Evolutionary conservation across 2,888 invertebrate species (phyloP).

Genomic region (Melieria crassipennis): DNA sequence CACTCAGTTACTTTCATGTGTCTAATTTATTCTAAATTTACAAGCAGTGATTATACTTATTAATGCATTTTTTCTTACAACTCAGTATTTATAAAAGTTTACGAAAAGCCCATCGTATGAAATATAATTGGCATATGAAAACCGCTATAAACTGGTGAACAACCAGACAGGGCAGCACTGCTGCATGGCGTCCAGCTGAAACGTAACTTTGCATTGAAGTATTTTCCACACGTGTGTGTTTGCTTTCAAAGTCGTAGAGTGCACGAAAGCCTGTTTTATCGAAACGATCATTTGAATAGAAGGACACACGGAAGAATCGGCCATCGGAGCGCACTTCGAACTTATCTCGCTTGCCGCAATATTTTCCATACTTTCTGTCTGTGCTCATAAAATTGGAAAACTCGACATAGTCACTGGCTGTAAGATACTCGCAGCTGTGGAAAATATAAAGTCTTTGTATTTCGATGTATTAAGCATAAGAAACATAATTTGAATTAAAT

Average conservation of each 20-base stretch:
- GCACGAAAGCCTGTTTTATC: conserved; percentile 96
- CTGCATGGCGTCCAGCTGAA: conserved; percentile 23
- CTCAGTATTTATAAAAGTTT: too few species aligned
- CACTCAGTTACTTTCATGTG: too few species aligned
- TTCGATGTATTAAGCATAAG: conserved; percentile 1
- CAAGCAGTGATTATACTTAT: too few species aligned
- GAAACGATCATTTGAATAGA: conserved; percentile 91
- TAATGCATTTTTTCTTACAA: too few species aligned
- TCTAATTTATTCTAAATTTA: too few species aligned
- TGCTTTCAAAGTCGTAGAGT: conserved; percentile 84
- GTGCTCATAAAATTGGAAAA: conserved; percentile 93
- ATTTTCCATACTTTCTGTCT: conserved; percentile 88
- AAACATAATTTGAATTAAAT: conserved; percentile 31
- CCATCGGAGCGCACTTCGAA: conserved; percentile 88
- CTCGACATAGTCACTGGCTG: conserved; percentile 95
- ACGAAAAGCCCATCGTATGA: too few species aligned
- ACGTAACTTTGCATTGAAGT: conserved; percentile 56
- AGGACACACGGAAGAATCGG: conserved; percentile 93
- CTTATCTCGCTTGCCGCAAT: conserved; percentile 78
- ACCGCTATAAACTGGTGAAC: too few species aligned
- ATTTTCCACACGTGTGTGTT: conserved; percentile 60
- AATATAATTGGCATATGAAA: too few species aligned
- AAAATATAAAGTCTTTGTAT: background rate
- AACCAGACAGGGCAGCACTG: too few species aligned
- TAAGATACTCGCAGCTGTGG: conserved; percentile 85